Base-by-base conservation (phyloP, 2,797 vertebrate genomes). In the Nannoperca australis region DNA sequence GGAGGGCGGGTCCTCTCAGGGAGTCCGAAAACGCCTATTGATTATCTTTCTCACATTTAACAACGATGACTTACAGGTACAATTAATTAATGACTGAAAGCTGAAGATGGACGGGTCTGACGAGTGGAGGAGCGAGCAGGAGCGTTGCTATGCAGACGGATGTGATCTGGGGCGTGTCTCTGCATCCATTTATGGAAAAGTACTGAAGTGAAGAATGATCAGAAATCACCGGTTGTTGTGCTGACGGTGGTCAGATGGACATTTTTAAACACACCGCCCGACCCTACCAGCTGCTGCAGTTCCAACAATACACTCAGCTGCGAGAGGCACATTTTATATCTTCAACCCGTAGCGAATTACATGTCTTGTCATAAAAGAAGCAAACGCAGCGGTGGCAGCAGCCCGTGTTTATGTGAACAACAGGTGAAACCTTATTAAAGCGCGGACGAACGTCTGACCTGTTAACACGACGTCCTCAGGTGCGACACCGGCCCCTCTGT, bases 391-490 rank as follows among this genome's bases (percentile, higher is more conserved):
- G 4, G 1, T 38, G 47, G 7, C 27, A 61, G 47, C n/a, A 22
- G 22, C 1, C 3, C 2, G 2, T 3, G 32, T 27, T 49, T 1
- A 1, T 22, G 20, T 36, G 27, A 18, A 49, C 18, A 24, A 54
- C 22, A 32, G 66, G 53, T 8, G 56, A 64, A 63, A 38, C 9
- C 9, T 4, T 27, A 40, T 34, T 8, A 34, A 45, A 61, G 30
- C 8, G 30, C 1, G 15, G 47, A 5, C 13, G 15, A 50, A 51
- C 44, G 7, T 65, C 70, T 18, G 11, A 98, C 97, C 97, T 95
- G 95, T 92, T 70, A 97, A 81, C 1, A 95, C 89, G 40, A 87
- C 76, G 0, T 95, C 92, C 5, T 95, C 91, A 22, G 95, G 88
- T n/a, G 93, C 90, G 11, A 84, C 80, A 20, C 74, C 81, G 86